phyloP scores from a whole-genome alignment of 2,888 invertebrate genomes.

The Epiblema foenella region DNA sequence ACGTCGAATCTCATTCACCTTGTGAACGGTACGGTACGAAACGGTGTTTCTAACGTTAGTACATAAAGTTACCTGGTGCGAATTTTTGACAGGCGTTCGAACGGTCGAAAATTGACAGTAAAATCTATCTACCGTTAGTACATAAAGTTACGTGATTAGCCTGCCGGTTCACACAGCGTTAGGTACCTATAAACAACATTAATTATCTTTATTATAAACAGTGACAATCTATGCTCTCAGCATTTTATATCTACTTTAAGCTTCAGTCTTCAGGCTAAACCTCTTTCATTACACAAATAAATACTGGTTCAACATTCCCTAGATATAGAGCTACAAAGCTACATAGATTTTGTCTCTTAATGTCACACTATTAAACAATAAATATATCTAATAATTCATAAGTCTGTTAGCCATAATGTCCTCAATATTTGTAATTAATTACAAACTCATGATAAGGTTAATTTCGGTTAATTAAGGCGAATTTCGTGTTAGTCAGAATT shows the following conservation, averaged over 20 bases:
- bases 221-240: not conserved
- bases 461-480: no score
- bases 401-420: not conserved
- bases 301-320: conserved; percentile 8
- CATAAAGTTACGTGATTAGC: no score
- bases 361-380: not conserved
- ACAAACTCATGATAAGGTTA: no score
- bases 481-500: not conserved
- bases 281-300: conserved; percentile 41
- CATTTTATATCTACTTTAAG: conserved; percentile 53
- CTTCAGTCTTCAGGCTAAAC: conserved; percentile 70
- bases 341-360: not conserved
- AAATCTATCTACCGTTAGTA: no score
- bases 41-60: no score
- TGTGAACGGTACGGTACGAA: no score
- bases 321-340: not conserved
- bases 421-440: no score
- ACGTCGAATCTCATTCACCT: no score
- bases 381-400: not conserved
- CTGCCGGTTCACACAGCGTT: not conserved
- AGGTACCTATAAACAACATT: not conserved
- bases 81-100: no score
- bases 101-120: no score
- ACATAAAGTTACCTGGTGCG: no score
- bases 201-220: conserved; percentile 10